Percentiles rank a stretch among this genome's conserved stretches.
Evolutionary conservation across 2,113 vertebrate genomes (phyloP).

Genomic region (Alethe castanea): DNA sequence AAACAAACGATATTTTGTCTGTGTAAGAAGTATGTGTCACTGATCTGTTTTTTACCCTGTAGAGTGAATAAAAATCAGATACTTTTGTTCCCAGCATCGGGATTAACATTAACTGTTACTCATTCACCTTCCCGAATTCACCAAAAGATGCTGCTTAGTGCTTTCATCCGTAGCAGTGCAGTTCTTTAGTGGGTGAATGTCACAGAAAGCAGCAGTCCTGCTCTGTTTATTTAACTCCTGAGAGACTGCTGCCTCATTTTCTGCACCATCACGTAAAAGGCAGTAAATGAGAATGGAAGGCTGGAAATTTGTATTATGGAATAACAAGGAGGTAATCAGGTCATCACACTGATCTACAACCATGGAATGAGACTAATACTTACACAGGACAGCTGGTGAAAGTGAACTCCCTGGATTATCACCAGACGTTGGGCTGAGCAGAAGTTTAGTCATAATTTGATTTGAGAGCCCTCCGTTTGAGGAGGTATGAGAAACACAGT

Average conservation of each 20-base stretch:
- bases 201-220: neutral
- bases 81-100: neutral
- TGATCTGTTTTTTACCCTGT: neutral
- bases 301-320: neutral
- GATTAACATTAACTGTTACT: neutral
- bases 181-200: neutral
- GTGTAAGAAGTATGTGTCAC: neutral
- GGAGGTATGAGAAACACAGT: neutral
- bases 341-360: neutral
- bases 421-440: neutral
- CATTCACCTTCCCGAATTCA: neutral
- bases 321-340: neutral
- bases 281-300: neutral
- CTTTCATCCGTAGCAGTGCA: neutral
- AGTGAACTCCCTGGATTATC: neutral
- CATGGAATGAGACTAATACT: neutral
- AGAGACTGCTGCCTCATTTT: neutral
- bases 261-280: neutral
- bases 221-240: neutral
- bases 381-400: neutral
- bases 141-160: neutral
- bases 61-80: neutral
- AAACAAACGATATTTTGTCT: neutral
- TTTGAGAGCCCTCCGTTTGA: neutral
- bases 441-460: neutral